Percentiles rank a stretch among this genome's conserved stretches.
Conservation (phyloP, 2,797 vertebrate species). For the Silurus aristotelis region DNA sequence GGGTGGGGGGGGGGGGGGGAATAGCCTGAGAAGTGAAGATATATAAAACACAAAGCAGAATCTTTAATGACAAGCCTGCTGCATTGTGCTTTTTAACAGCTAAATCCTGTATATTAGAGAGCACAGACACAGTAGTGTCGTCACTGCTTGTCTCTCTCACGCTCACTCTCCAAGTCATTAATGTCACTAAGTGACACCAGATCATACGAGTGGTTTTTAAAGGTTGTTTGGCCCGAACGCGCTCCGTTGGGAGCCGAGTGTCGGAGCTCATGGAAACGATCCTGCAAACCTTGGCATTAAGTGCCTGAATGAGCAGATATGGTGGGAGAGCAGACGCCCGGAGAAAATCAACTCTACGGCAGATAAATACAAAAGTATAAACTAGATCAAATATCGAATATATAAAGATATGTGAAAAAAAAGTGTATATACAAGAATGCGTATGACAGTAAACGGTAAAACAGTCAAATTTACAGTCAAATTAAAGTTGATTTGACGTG, state of each 20-base stretch:
- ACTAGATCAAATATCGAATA: too few species aligned
- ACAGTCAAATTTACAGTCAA: too few species aligned
- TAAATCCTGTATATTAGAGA: background rate
- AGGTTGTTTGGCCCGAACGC: background rate
- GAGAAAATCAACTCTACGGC: background rate
- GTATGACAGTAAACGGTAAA: too few species aligned
- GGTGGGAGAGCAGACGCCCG: background rate
- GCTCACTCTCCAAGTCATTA: conserved; percentile 30
- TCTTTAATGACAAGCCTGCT: background rate
- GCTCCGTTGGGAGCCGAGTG: background rate
- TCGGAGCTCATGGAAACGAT: background rate
- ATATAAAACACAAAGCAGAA: background rate
- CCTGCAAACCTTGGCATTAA: conserved; percentile 1
- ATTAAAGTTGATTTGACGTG: too few species aligned
- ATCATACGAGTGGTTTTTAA: conserved; percentile 18
- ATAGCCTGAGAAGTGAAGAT: background rate
- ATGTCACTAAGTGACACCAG: conserved; percentile 36
- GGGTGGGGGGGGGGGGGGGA: too few species aligned
- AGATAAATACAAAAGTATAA: too few species aligned
- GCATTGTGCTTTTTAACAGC: too few species aligned
- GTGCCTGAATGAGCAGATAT: background rate
- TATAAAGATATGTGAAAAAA: too few species aligned
- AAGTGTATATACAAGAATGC: too few species aligned
- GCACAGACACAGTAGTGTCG: background rate
- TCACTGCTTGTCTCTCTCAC: conserved; percentile 31